A percentile compares a stretch with the other conserved stretches of the same genome.
Evolutionary conservation across 1,140 invertebrate species (phyloP).

Genomic region (Diabrotica undecimpunctata): DNA sequence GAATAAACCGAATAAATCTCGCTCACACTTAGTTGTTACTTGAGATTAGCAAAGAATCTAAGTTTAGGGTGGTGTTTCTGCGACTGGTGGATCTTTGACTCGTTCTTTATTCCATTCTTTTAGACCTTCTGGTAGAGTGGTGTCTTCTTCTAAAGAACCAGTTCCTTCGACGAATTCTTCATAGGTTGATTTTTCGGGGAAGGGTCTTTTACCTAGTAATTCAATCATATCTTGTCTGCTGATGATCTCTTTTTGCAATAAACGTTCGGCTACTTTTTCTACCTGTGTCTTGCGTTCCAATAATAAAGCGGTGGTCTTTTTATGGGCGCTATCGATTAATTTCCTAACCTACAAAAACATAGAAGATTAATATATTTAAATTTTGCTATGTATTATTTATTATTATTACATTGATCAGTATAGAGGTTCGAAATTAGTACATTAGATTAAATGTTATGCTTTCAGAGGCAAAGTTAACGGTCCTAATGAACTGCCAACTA

Average conservation of each 20-base stretch:
- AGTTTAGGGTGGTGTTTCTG: too few species aligned
- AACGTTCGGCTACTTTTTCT: conserved; percentile 87
- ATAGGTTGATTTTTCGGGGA: conserved; percentile 98
- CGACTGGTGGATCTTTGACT: conserved; percentile 7
- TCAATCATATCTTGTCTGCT: conserved; percentile 98
- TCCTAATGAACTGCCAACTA: too few species aligned
- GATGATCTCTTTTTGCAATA: conserved; percentile 93
- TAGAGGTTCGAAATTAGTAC: too few species aligned
- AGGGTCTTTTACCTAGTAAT: conserved; percentile 88
- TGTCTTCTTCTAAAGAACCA: conserved; percentile 96
- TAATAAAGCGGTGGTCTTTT: conserved; percentile 77
- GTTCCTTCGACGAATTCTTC: conserved; percentile 99
- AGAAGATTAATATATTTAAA: conserved; percentile 6
- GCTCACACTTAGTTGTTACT: too few species aligned
- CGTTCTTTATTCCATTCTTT: conserved; percentile 88
- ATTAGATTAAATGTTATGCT: too few species aligned
- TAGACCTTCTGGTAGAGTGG: conserved; percentile 89
- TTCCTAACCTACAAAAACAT: conserved; percentile 60
- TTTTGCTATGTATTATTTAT: background rate
- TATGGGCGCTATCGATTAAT: conserved; percentile 80
- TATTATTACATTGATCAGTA: background rate
- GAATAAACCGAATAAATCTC: too few species aligned
- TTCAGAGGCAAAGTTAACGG: too few species aligned
- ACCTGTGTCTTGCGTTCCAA: conserved; percentile 83
- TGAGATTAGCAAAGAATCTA: too few species aligned